phyloP scores from a whole-genome alignment of 2,797 vertebrate species.

The Halcyon chelicuti region DNA sequence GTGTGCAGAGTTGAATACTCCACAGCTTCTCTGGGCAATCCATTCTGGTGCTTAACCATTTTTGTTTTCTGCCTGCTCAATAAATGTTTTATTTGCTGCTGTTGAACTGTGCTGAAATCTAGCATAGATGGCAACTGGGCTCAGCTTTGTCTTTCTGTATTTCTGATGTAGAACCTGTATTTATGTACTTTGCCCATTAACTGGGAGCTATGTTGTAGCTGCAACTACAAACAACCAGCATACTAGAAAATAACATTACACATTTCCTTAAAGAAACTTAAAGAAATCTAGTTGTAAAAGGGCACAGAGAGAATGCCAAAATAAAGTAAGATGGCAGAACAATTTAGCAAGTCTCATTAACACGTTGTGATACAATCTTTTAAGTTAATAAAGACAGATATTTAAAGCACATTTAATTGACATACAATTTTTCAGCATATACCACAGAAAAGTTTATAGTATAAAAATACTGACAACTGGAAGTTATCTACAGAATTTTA shows the following conservation, averaged over 20 bases:
- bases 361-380: constrained; percentile 55
- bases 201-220: constrained; percentile 1
- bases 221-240: constrained; percentile 27
- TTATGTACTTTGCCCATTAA: constrained; percentile 23
- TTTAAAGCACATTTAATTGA: constrained; percentile 65
- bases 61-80: background rate
- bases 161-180: background rate
- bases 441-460: constrained; percentile 69
- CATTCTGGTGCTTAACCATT: background rate
- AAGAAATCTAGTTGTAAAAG: constrained; percentile 62
- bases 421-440: constrained; percentile 62
- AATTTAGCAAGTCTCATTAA: constrained; percentile 71
- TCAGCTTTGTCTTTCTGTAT: background rate
- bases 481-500: constrained; percentile 78
- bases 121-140: background rate
- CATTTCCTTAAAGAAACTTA: background rate
- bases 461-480: constrained; percentile 74
- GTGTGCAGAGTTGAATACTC: background rate
- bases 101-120: background rate
- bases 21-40: background rate
- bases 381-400: constrained; percentile 69
- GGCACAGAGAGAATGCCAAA: constrained; percentile 15
- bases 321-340: constrained; percentile 68
- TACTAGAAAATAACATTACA: background rate
- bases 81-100: background rate